These are phyloP conservation scores for Candidula unifasciata DNA, from an alignment of 2,888 invertebrate species.

Conservation along the genomic window DNA sequence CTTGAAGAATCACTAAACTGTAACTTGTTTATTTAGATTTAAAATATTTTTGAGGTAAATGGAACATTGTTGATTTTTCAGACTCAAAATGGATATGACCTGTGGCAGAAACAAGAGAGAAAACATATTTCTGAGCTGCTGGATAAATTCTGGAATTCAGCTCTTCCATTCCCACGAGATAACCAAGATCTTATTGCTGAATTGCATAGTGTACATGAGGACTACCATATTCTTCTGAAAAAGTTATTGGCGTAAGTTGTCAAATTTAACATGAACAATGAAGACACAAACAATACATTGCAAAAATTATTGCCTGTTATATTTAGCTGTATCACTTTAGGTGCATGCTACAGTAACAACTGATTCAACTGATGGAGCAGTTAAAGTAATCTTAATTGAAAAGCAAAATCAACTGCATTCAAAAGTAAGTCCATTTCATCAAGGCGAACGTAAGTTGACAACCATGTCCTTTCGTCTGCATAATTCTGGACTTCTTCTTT, in stretches of 20 bases:
- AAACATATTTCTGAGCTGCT: slow-evolving; percentile 67
- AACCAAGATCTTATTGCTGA: slow-evolving; percentile 50
- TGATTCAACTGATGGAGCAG: too few relatives aligned
- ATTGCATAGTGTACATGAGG: slow-evolving; percentile 60
- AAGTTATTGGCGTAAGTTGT: slow-evolving; percentile 63
- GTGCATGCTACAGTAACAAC: too few relatives aligned
- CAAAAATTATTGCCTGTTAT: too few relatives aligned
- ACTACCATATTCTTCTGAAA: slow-evolving; percentile 66
- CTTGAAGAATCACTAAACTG: too few relatives aligned
- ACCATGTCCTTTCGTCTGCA: too few relatives aligned
- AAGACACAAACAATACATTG: too few relatives aligned
- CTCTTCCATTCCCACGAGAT: slow-evolving; percentile 62
- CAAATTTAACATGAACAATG: not conserved
- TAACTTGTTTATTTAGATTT: not conserved
- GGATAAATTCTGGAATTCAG: slow-evolving; percentile 71
- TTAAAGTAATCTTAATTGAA: too few relatives aligned
- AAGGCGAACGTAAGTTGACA: too few relatives aligned
- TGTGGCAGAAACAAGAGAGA: slow-evolving; percentile 71
- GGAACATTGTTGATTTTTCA: slow-evolving; percentile 43
- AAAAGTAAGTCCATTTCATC: too few relatives aligned
- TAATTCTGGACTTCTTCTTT: too few relatives aligned
- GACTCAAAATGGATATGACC: slow-evolving; percentile 69
- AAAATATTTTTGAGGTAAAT: not conserved
- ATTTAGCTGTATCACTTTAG: too few relatives aligned
- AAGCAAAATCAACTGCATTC: too few relatives aligned